Evolutionary conservation across 2,888 invertebrate species (phyloP).

Genomic region (Aporophyla nigra): DNA sequence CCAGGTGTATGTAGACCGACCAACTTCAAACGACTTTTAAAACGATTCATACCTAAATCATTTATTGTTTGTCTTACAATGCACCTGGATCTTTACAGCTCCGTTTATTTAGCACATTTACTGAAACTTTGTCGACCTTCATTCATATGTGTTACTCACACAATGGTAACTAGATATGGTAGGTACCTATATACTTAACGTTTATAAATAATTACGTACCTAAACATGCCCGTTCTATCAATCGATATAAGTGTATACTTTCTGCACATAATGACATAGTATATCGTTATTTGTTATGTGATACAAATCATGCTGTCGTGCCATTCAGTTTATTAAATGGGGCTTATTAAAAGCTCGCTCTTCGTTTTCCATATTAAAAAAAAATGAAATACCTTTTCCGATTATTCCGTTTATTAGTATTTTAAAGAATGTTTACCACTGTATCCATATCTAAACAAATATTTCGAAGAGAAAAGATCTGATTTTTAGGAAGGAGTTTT

Average conservation of each 20-base stretch:
- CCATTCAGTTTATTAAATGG: not conserved
- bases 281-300: constrained; percentile 3
- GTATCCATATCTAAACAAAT: no score
- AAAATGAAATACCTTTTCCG: no score
- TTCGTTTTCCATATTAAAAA: not conserved
- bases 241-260: constrained; percentile 24
- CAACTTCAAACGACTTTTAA: constrained; percentile 37
- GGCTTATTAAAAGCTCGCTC: not conserved
- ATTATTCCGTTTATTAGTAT: no score
- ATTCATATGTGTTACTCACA: not conserved
- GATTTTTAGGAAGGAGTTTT: no score
- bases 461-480: no score
- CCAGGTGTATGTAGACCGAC: constrained; percentile 31
- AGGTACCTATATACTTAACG: not conserved
- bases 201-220: constrained; percentile 18
- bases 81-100: constrained; percentile 12
- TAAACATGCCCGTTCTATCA: constrained; percentile 6
- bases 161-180: not conserved
- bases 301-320: constrained; percentile 28
- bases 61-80: constrained; percentile 34
- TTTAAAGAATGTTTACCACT: no score
- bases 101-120: not conserved
- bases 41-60: constrained; percentile 39
- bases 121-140: not conserved
- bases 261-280: not conserved